Percentiles rank a stretch among this genome's conserved stretches.
Evolutionary conservation across 2,888 invertebrate species (phyloP).

Genomic region (Papilio protenor): DNA sequence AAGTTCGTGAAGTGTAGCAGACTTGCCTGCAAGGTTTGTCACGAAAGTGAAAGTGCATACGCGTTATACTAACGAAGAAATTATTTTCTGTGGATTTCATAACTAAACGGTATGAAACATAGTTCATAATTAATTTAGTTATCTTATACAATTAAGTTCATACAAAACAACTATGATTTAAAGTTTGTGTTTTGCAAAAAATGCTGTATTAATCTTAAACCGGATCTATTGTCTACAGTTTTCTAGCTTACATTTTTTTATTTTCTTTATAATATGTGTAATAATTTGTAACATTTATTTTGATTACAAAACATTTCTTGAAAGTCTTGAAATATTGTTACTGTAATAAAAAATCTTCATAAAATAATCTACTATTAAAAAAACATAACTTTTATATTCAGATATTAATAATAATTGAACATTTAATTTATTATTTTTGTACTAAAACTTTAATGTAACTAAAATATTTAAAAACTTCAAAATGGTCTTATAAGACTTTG

Average conservation of each 20-base stretch:
- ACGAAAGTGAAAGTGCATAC: slow-evolving; percentile 55
- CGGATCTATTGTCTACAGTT: neutral
- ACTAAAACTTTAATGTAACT: neutral
- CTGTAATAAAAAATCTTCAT: neutral
- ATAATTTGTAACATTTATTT: neutral
- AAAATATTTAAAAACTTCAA: too few species aligned
- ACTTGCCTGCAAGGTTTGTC: slow-evolving; percentile 11
- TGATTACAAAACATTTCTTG: neutral
- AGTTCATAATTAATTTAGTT: neutral
- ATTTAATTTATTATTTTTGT: neutral
- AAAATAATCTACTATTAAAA: neutral
- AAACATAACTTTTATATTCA: neutral
- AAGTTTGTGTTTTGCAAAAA: neutral
- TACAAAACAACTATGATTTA: neutral
- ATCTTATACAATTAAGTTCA: neutral
- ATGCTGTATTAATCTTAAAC: neutral
- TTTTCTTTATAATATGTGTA: neutral
- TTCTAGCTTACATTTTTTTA: neutral
- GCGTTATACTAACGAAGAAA: slow-evolving; percentile 41
- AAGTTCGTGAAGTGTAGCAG: slow-evolving; percentile 36
- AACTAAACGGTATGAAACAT: slow-evolving; percentile 31
- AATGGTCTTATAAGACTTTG: too few species aligned
- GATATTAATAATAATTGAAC: neutral
- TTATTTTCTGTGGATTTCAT: slow-evolving; percentile 12
- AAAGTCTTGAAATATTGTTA: slow-evolving; percentile 3